phyloP scores from a whole-genome alignment of 2,888 invertebrate genomes.

The Cenopis cana region DNA sequence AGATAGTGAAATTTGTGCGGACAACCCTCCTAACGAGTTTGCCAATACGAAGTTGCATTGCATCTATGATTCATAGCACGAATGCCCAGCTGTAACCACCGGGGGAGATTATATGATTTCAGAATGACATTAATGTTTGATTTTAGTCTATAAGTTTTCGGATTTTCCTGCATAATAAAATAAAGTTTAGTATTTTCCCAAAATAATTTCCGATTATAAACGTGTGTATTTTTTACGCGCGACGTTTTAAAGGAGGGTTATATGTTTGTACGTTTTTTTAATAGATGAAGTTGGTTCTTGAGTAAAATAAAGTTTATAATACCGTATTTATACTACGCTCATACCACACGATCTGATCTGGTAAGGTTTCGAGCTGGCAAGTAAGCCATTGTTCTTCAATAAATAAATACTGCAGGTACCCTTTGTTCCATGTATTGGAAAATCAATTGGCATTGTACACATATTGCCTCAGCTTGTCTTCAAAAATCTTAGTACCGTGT shows the following conservation, averaged over 20 bases:
- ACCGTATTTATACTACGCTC: too few species aligned
- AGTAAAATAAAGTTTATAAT: too few species aligned
- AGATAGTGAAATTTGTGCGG: neutral
- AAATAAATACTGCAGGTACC: neutral
- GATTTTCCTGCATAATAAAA: too few species aligned
- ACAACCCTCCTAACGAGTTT: slow-evolving; percentile 5
- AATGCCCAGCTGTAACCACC: neutral
- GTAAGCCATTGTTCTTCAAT: too few species aligned
- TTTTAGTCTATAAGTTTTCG: neutral
- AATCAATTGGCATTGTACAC: slow-evolving; percentile 9
- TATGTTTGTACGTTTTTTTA: too few species aligned
- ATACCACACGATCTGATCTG: too few species aligned
- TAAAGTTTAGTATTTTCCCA: too few species aligned
- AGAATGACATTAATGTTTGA: neutral
- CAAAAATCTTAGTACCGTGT: slow-evolving; percentile 28
- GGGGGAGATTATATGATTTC: neutral
- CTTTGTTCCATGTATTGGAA: neutral
- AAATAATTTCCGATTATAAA: too few species aligned
- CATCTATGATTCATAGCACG: neutral
- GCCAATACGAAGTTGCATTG: neutral
- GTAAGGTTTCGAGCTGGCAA: too few species aligned
- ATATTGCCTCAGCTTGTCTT: slow-evolving; percentile 11
- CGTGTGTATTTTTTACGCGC: too few species aligned
- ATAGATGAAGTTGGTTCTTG: too few species aligned
- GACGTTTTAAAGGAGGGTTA: too few species aligned